These are phyloP conservation scores for Drosophila diplacantha DNA, from an alignment of 2,888 invertebrate species.

Conservation along the genomic window DNA sequence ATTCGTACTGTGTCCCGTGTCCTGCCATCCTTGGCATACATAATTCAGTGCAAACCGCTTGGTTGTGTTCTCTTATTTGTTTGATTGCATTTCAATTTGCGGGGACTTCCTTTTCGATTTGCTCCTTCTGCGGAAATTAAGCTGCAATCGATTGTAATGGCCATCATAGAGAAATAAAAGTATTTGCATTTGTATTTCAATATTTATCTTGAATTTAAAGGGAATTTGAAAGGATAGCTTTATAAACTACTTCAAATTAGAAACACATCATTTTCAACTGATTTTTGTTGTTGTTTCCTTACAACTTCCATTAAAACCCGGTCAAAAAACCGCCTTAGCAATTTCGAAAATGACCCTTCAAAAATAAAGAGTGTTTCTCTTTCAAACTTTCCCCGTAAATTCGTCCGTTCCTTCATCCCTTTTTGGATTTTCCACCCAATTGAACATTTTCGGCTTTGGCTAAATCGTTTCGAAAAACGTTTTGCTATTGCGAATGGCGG, in stretches of 20 bases:
- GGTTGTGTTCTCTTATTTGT: slow-evolving; percentile 24
- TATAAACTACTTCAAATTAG: background rate
- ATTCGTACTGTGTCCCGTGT: slow-evolving; percentile 1
- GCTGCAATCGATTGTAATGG: slow-evolving; percentile 16
- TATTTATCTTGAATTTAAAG: background rate
- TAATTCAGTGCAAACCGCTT: slow-evolving; percentile 31
- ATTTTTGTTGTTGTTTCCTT: background rate
- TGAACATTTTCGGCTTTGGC: slow-evolving; percentile 23
- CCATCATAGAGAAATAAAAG: background rate
- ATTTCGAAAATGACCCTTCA: slow-evolving; percentile 14
- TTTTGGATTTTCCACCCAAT: slow-evolving; percentile 22
- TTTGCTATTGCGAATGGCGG: slow-evolving; percentile 17
- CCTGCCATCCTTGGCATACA: slow-evolving; percentile 44
- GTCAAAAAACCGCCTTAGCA: slow-evolving; percentile 17
- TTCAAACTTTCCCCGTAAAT: slow-evolving; percentile 17
- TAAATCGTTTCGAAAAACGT: slow-evolving; percentile 23
- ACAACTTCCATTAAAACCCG: slow-evolving; percentile 11
- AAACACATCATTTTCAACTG: background rate
- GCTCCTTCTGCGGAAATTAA: slow-evolving; percentile 59
- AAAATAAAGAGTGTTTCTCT: background rate
- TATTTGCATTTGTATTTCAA: background rate
- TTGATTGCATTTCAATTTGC: slow-evolving; percentile 52
- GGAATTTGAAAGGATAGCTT: background rate
- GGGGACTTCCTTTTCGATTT: slow-evolving; percentile 12
- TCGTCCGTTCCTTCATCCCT: background rate